Percentiles rank a stretch among this genome's conserved stretches.
Evolutionary conservation across 2,113 vertebrate genomes (phyloP).

Genomic region (Macquaria australasica): DNA sequence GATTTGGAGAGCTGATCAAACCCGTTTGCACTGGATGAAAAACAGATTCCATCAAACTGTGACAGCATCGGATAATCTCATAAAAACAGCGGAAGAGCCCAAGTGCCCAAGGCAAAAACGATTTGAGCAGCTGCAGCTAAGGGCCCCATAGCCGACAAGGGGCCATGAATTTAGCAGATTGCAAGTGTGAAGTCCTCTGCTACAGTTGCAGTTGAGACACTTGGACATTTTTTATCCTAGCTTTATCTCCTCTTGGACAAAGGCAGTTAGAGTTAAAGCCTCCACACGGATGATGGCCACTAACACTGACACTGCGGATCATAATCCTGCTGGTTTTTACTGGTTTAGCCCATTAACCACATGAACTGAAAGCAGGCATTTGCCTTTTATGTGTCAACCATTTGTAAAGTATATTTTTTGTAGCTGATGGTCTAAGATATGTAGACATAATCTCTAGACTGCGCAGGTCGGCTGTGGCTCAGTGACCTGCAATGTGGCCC

Average conservation of each 20-base stretch:
- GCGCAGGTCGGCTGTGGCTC: background rate
- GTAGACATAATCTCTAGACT: background rate
- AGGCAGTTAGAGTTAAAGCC: background rate
- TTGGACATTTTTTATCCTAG: background rate
- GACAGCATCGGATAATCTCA: constrained; percentile 60
- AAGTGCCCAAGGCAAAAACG: constrained; percentile 37
- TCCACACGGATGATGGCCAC: background rate
- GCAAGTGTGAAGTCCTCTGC: constrained; percentile 23
- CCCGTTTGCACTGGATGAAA: constrained; percentile 71
- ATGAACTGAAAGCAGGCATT: too few species aligned
- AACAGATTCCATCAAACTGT: constrained; percentile 63
- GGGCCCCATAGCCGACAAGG: constrained; percentile 8
- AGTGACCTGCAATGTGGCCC: background rate
- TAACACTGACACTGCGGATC: background rate
- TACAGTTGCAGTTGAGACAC: background rate
- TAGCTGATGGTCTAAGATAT: background rate
- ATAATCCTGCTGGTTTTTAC: background rate
- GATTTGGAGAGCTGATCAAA: constrained; percentile 69
- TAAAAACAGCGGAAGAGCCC: constrained; percentile 49
- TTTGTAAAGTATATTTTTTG: background rate
- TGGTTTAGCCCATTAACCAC: background rate
- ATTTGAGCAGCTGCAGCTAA: constrained; percentile 37
- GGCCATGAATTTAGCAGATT: constrained; percentile 21
- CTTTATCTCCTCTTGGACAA: background rate
- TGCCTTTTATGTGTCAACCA: too few species aligned